A percentile compares a stretch with the other conserved stretches of the same genome.
phyloP scores from a whole-genome alignment of 1,140 invertebrate genomes.

The Melanaphis sacchari region DNA sequence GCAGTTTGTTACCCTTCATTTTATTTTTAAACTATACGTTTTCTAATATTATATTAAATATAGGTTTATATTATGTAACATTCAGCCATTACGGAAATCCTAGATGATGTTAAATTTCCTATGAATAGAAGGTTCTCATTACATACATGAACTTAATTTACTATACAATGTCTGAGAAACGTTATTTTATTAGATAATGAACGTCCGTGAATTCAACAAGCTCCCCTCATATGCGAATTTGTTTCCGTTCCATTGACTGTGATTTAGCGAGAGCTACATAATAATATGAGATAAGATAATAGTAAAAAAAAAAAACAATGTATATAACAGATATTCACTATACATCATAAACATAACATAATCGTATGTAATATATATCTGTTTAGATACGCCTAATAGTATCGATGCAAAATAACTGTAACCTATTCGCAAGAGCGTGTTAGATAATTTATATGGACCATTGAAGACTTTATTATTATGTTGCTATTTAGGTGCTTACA shows the following conservation, averaged over 20 bases:
- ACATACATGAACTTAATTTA: background rate
- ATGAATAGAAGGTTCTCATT: background rate
- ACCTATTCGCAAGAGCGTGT: background rate
- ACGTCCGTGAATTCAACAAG: background rate
- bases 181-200: background rate
- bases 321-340: background rate
- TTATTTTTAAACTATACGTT: background rate
- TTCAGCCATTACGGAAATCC: background rate
- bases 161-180: background rate
- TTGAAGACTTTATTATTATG: constrained; percentile 15
- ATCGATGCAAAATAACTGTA: background rate
- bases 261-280: constrained; percentile 26
- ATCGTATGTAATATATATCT: background rate
- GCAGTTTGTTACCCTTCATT: background rate
- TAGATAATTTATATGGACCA: background rate
- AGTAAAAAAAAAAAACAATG: background rate
- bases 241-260: background rate
- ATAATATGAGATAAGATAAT: background rate
- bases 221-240: background rate
- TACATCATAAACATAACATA: background rate
- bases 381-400: background rate
- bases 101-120: background rate
- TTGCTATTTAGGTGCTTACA: background rate
- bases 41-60: background rate
- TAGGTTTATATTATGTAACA: background rate